phyloP scores from a whole-genome alignment of 2,113 vertebrate genomes.

The Erythrocebus patas region DNA sequence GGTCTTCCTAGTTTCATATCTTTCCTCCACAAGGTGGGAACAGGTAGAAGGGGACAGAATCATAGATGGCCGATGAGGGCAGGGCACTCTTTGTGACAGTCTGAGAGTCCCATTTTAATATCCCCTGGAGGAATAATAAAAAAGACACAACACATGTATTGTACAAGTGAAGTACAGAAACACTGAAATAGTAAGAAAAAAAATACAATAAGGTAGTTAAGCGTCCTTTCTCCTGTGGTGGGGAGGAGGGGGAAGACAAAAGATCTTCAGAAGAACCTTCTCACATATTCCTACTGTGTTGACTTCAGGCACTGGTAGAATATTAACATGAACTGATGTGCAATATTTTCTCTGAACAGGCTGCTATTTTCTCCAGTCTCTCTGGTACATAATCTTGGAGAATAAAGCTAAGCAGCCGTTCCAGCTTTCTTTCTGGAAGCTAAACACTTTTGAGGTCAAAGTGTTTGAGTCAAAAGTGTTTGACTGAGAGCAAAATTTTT shows the following conservation, averaged over 20 bases:
- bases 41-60: not conserved
- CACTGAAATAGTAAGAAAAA: not conserved
- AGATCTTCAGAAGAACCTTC: not conserved
- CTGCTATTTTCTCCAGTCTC: not conserved
- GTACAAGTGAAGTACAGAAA: not conserved
- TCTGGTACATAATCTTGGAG: not conserved
- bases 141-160: not conserved
- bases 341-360: not conserved
- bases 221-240: not conserved
- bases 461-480: too few relatives aligned
- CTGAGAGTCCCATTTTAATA: not conserved
- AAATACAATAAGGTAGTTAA: not conserved
- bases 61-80: not conserved
- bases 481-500: not conserved
- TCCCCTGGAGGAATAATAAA: not conserved
- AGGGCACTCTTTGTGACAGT: not conserved
- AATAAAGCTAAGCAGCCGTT: not conserved
- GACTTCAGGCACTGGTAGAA: not conserved
- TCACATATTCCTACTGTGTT: not conserved
- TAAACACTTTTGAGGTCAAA: not conserved
- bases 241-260: too few relatives aligned
- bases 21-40: not conserved
- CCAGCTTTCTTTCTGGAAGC: not conserved
- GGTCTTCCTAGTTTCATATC: not conserved
- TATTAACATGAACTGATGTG: not conserved